Conservation (phyloP, 2,113 vertebrate species). For the Gnathonemus echidnorhynchus region DNA sequence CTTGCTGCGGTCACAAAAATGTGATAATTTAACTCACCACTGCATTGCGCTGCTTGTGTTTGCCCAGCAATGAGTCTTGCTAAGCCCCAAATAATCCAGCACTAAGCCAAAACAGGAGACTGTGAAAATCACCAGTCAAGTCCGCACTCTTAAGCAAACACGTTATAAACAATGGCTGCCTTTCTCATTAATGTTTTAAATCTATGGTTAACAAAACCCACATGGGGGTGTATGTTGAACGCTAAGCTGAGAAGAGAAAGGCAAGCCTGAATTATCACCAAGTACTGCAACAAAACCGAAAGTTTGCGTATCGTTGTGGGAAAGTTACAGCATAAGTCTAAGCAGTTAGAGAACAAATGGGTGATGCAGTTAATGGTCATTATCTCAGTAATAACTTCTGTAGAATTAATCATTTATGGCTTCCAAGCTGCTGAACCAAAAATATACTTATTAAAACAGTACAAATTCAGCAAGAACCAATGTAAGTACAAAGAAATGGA, state of each 20-base stretch:
- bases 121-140: not conserved
- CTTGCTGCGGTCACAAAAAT: not conserved
- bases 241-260: not conserved
- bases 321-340: not conserved
- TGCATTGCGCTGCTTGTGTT: not conserved
- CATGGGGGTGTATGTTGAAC: not conserved
- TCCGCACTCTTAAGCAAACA: not conserved
- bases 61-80: not conserved
- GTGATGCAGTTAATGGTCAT: not conserved
- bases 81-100: not conserved
- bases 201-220: not conserved
- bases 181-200: not conserved
- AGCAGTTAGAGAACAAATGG: not conserved
- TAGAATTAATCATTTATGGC: not conserved
- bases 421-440: not conserved
- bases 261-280: not conserved
- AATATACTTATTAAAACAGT: not conserved
- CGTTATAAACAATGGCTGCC: not conserved
- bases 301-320: not conserved
- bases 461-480: not conserved
- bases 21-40: not conserved
- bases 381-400: not conserved
- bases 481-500: not conserved
- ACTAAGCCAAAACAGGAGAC: not conserved
- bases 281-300: not conserved